Evolutionary conservation across 1,140 invertebrate genomes (phyloP), one percentile per base, ranked within the genome.

Genomic region (Drosophila grimshawi): DNA sequence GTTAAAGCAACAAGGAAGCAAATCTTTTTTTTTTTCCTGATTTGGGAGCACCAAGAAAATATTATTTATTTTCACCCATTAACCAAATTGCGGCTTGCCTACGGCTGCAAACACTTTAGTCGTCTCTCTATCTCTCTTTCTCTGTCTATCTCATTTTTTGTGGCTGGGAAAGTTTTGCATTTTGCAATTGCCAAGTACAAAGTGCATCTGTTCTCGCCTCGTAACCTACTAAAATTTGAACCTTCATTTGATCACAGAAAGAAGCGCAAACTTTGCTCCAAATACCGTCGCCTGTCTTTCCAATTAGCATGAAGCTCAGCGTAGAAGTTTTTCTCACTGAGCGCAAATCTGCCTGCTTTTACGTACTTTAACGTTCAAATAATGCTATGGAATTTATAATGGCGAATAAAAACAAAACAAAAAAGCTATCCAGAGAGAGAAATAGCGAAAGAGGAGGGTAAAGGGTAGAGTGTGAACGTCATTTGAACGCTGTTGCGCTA

Each of bases 31-130:
- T 43, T 63, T 65, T 51, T 45, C 57, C 53, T 59, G 56, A 83
- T 78, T 71, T 75, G 81, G 43, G 64, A 81, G 59, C 75, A 70
- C 43, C 57, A 49, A 43, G 39, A 66, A 80, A 82, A 88, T 88
- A 88, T 88, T 89, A 83, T 88, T 88, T 89, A 89, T 88, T 88
- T 88, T 89, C 80, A 79, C 74, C 80, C 69, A 88, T 88, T 88
- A 89, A 70, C 41, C 43, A 69, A 89, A 88, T 80, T 77, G 69
- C 63, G 41, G 55, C 63, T 69, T 63, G 68, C 73, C 59, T 65
- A 68, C 76, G 76, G 76, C 59, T 59, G 64, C 64, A 41, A 10
- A n/a, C 39, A 41, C 10, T 41, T 41, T 3, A 81, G 32, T 51
- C 33, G 6, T 1, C 51, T 53, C 63, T 66, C 68, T 41, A n/a